phyloP scores from a whole-genome alignment of 2,113 vertebrate species.

The Grus americana region DNA sequence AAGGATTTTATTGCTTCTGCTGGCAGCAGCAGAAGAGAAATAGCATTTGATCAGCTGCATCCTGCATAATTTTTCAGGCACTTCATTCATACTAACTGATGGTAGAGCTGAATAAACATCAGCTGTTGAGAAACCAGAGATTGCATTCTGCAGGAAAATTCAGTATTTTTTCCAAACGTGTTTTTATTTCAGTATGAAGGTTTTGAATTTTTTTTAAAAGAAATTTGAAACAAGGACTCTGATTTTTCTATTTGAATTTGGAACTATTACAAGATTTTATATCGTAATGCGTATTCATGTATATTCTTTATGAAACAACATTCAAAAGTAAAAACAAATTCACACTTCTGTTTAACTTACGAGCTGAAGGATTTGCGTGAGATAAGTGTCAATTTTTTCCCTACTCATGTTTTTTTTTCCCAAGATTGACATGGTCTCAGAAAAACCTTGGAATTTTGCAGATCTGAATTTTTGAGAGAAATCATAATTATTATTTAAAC shows the following conservation, averaged over 20 bases:
- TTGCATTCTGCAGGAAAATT: neutral
- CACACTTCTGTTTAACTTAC: neutral
- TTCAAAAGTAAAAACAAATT: neutral
- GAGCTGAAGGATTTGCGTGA: neutral
- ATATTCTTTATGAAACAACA: neutral
- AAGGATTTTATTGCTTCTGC: neutral
- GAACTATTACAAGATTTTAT: neutral
- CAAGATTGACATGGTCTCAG: neutral
- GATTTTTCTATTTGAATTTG: neutral
- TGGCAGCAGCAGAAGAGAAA: neutral
- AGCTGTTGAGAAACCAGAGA: neutral
- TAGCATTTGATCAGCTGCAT: neutral
- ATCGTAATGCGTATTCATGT: neutral
- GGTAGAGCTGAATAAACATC: neutral
- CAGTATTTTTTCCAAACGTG: rapidly evolving
- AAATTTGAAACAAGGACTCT: neutral
- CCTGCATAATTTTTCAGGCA: neutral
- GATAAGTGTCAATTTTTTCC: neutral
- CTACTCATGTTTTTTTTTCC: rapidly evolving
- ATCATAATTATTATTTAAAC: neutral
- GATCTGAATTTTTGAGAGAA: neutral
- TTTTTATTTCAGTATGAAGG: neutral
- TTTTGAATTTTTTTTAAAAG: neutral
- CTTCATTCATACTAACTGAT: neutral
- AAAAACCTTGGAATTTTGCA: neutral